Evolutionary conservation across 2,113 vertebrate genomes (phyloP).

Genomic region (Halichoeres trimaculatus): DNA sequence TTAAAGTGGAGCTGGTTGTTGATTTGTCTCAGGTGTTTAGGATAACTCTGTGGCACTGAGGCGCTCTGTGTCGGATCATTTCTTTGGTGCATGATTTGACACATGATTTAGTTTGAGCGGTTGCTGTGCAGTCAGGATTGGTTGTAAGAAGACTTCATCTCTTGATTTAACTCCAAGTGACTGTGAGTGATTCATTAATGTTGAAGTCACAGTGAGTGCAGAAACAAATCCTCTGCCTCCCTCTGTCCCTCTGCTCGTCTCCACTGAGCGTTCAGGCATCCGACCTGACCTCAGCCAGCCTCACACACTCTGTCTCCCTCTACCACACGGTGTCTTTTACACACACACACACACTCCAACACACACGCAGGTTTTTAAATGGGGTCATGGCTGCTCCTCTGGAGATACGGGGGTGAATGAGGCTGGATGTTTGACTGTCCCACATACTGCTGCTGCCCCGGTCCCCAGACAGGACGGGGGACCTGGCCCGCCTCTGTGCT

Average conservation of each 20-base stretch:
- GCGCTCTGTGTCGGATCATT: neutral
- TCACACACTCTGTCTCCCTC: constrained; percentile 12
- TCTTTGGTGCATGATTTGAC: neutral
- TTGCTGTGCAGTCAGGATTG: neutral
- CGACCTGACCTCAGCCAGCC: constrained; percentile 5
- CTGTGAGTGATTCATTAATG: neutral
- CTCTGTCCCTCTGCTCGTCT: constrained; percentile 15
- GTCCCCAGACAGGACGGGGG: constrained; percentile 60
- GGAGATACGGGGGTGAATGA: constrained; percentile 58
- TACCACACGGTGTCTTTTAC: constrained; percentile 26
- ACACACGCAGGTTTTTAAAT: constrained; percentile 45
- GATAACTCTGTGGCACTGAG: too few species aligned
- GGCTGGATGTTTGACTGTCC: constrained; percentile 66
- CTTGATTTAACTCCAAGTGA: constrained; percentile 4
- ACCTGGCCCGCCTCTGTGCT: constrained; percentile 34
- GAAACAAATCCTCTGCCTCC: constrained; percentile 7
- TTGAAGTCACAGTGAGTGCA: neutral
- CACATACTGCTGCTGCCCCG: constrained; percentile 58
- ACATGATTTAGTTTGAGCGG: neutral
- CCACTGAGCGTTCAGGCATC: constrained; percentile 11
- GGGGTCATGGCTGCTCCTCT: constrained; percentile 65
- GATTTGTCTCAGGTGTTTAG: too few species aligned
- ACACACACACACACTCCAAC: constrained; percentile 15
- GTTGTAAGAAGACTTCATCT: neutral
- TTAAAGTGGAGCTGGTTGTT: too few species aligned